Percentiles rank a stretch among this genome's conserved stretches.
Conservation (phyloP, 2,888 invertebrate genomes). For the Meta bourneti region DNA sequence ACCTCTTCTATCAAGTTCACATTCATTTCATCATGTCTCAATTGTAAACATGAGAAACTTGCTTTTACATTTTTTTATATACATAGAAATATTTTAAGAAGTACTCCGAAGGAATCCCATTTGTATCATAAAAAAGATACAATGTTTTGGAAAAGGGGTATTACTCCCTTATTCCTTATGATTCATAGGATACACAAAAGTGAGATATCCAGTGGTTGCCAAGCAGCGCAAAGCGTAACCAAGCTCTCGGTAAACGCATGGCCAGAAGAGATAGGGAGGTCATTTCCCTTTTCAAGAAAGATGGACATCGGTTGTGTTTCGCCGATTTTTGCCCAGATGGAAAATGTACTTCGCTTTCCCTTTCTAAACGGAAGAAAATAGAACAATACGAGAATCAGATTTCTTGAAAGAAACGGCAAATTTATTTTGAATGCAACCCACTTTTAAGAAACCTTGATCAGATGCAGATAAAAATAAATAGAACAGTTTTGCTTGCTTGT, state of each 20-base stretch:
- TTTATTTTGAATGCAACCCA: background rate
- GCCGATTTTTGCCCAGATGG: background rate
- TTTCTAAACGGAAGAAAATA: background rate
- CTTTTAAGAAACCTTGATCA: background rate
- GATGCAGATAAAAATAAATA: background rate
- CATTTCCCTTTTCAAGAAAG: constrained; percentile 57
- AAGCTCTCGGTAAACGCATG: constrained; percentile 37
- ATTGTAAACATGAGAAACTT: no score
- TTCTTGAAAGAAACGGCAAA: background rate
- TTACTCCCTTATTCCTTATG: no score
- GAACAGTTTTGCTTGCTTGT: background rate
- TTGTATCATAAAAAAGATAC: no score
- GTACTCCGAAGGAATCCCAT: no score
- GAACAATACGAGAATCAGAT: background rate
- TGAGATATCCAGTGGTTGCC: constrained; percentile 30
- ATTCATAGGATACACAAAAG: no score
- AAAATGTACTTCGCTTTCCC: background rate
- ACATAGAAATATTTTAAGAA: no score
- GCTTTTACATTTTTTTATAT: no score
- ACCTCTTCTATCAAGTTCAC: no score
- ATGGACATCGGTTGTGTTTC: background rate
- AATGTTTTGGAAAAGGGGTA: no score
- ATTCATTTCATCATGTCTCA: no score
- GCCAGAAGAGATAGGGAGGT: constrained; percentile 39
- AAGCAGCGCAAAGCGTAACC: constrained; percentile 55